Conservation (phyloP, 2,797 vertebrate genomes). For the Cichlasoma orientale region DNA sequence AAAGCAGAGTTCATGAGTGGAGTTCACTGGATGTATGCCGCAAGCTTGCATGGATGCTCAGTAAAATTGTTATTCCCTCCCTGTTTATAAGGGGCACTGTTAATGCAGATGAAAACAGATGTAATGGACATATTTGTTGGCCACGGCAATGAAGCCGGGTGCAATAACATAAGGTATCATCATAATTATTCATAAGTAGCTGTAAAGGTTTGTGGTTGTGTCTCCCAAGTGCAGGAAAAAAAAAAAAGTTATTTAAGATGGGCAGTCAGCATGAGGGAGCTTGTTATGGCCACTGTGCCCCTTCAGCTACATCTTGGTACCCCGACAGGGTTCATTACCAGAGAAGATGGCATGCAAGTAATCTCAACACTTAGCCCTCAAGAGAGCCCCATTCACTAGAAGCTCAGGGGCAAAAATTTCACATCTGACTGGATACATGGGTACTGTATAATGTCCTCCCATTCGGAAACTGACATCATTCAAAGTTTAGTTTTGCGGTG, state of each 20-base stretch:
- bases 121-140: conserved; percentile 56
- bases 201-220: conserved; percentile 56
- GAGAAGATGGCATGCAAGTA: conserved; percentile 57
- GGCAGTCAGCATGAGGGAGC: conserved; percentile 26
- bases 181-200: conserved; percentile 63
- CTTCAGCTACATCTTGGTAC: conserved; percentile 46
- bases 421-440: conserved; percentile 57
- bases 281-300: conserved; percentile 20
- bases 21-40: neutral
- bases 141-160: conserved; percentile 37
- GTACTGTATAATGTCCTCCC: conserved; percentile 45
- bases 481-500: conserved; percentile 47
- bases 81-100: conserved; percentile 29
- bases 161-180: conserved; percentile 49
- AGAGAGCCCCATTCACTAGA: conserved; percentile 38
- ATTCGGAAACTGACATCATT: conserved; percentile 54
- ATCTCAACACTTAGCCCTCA: conserved; percentile 62
- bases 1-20: conserved; percentile 18
- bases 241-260: conserved; percentile 36
- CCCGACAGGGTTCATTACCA: conserved; percentile 66
- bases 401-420: conserved; percentile 46
- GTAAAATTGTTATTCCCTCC: conserved; percentile 35
- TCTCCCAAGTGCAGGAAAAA: neutral
- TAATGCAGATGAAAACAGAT: conserved; percentile 52
- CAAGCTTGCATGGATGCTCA: conserved; percentile 5